A percentile compares a stretch with the other conserved stretches of the same genome.
phyloP scores from a whole-genome alignment of 2,113 vertebrate genomes.

The Sturnira hondurensis region DNA sequence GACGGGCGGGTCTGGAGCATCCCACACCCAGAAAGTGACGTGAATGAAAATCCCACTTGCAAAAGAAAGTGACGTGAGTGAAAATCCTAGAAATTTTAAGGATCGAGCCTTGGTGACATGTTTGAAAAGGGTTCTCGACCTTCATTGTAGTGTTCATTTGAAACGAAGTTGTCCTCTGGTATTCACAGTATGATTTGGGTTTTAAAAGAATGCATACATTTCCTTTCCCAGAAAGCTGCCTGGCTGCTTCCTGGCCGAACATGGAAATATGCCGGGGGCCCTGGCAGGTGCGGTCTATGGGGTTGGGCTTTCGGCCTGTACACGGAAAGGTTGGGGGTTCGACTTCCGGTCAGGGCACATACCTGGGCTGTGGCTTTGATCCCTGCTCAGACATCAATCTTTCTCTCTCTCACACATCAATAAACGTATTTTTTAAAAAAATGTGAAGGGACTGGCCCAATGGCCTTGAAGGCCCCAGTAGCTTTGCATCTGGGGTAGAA shows the following conservation, averaged over 20 bases:
- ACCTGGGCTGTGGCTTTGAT: too few relatives aligned
- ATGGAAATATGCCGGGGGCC: not conserved
- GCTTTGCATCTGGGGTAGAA: fast-evolving
- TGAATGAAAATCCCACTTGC: not conserved
- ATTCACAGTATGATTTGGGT: not conserved
- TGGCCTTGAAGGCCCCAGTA: not conserved
- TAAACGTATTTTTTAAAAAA: too few relatives aligned
- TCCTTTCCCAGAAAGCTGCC: not conserved
- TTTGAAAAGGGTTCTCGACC: not conserved
- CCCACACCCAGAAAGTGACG: not conserved
- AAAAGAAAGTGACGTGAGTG: not conserved
- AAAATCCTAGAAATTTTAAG: not conserved
- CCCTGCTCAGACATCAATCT: too few relatives aligned
- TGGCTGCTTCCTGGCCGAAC: not conserved
- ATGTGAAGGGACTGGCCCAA: fast-evolving
- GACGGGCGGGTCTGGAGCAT: not conserved
- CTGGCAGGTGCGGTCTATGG: too few relatives aligned
- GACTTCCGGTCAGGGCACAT: too few relatives aligned
- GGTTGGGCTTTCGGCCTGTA: too few relatives aligned
- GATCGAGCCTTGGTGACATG: not conserved
- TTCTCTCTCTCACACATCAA: too few relatives aligned
- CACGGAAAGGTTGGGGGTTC: too few relatives aligned
- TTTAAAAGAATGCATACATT: not conserved
- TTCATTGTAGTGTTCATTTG: not conserved
- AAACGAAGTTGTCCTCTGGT: not conserved